Evolutionary conservation across 2,113 vertebrate species (phyloP).

Genomic region (Menura novaehollandiae): DNA sequence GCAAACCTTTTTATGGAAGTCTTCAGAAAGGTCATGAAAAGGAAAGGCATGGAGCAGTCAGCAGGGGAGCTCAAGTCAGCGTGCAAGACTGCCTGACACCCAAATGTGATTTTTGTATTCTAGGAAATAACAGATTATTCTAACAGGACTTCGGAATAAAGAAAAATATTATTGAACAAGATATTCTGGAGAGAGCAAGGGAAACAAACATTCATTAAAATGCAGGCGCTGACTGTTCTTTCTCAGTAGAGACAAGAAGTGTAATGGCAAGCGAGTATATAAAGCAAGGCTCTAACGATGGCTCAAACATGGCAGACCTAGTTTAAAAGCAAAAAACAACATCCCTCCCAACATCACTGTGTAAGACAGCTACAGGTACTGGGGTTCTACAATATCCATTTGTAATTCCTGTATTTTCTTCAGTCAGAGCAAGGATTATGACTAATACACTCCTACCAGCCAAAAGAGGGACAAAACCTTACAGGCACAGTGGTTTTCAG

Average conservation of each 20-base stretch:
- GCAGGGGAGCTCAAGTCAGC: not conserved
- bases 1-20: not conserved
- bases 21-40: not conserved
- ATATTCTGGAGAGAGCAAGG: not conserved
- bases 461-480: not conserved
- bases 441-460: not conserved
- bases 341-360: not conserved
- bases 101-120: not conserved
- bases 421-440: not conserved
- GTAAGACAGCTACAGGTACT: not conserved
- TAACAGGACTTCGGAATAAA: not conserved
- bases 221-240: not conserved
- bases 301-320: not conserved
- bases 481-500: not conserved
- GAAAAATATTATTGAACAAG: not conserved
- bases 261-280: not conserved
- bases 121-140: not conserved
- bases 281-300: not conserved
- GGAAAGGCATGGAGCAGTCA: not conserved
- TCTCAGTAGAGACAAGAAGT: not conserved
- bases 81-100: not conserved
- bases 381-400: not conserved
- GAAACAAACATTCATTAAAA: not conserved
- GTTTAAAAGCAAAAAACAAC: not conserved
- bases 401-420: not conserved